Percentiles rank a stretch among this genome's conserved stretches.
Conservation (phyloP, 2,888 invertebrate genomes). For the Caenorhabditis wallacei region DNA sequence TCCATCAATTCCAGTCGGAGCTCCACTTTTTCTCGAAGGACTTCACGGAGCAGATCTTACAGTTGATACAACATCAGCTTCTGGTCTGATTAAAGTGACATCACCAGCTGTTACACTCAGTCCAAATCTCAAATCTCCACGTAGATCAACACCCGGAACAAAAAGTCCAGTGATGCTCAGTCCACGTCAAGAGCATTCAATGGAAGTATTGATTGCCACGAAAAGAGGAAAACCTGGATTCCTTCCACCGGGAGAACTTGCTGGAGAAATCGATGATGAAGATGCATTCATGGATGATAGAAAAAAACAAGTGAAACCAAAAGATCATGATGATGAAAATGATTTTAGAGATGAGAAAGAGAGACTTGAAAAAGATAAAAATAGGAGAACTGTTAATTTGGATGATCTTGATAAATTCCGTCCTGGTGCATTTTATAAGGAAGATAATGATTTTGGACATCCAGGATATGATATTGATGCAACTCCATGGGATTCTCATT, state of each 20-base stretch:
- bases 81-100: conserved; percentile 61
- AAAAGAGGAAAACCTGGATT: conserved; percentile 79
- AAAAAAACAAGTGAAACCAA: conserved; percentile 64
- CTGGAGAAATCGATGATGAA: conserved; percentile 75
- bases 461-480: conserved; percentile 80
- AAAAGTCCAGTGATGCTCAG: conserved; percentile 80
- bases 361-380: conserved; percentile 76
- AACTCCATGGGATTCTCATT: conserved; percentile 86
- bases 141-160: conserved; percentile 76
- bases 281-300: conserved; percentile 73
- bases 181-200: conserved; percentile 80
- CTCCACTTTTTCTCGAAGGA: conserved; percentile 81
- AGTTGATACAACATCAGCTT: conserved; percentile 64
- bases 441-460: conserved; percentile 71
- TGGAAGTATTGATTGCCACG: conserved; percentile 82
- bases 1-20: conserved; percentile 79
- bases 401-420: conserved; percentile 74
- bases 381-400: conserved; percentile 63
- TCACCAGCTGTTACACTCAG: conserved; percentile 59
- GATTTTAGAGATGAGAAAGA: conserved; percentile 75
- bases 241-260: conserved; percentile 71
- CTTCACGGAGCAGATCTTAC: conserved; percentile 69
- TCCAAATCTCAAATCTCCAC: conserved; percentile 70
- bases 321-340: conserved; percentile 61
- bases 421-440: conserved; percentile 79